phyloP scores from a whole-genome alignment of 2,113 vertebrate species.

The Dinomys branickii region DNA sequence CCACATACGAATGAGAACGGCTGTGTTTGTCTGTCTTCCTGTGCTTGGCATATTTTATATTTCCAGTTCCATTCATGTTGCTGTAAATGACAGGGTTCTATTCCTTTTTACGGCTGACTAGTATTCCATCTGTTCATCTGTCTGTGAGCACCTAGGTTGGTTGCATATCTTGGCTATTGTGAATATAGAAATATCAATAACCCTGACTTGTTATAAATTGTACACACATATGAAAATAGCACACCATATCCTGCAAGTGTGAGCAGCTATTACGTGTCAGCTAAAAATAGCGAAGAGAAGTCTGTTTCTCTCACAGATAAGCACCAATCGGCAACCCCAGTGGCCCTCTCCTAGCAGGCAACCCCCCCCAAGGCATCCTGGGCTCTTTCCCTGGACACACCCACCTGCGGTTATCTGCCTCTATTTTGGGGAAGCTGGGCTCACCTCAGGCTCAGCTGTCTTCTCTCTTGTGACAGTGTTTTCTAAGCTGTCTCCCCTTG shows the following conservation, averaged over 20 bases:
- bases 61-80: background rate
- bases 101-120: background rate
- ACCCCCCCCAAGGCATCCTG: rapidly evolving
- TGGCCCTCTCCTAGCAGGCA: background rate
- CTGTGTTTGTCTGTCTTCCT: background rate
- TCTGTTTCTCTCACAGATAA: background rate
- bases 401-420: too few species aligned
- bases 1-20: background rate
- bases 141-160: background rate
- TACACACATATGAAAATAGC: background rate
- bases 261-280: background rate
- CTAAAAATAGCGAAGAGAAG: background rate
- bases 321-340: background rate
- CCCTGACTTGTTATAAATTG: background rate
- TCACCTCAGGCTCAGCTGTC: background rate
- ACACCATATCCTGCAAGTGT: background rate
- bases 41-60: background rate
- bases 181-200: background rate
- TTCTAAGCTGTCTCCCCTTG: background rate
- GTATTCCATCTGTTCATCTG: background rate
- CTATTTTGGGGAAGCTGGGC: background rate
- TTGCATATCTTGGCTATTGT: background rate
- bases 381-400: background rate
- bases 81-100: background rate
- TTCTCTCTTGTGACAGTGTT: background rate